Conservation (phyloP, 2,888 invertebrate genomes). For the Iphiclides podalirius region DNA sequence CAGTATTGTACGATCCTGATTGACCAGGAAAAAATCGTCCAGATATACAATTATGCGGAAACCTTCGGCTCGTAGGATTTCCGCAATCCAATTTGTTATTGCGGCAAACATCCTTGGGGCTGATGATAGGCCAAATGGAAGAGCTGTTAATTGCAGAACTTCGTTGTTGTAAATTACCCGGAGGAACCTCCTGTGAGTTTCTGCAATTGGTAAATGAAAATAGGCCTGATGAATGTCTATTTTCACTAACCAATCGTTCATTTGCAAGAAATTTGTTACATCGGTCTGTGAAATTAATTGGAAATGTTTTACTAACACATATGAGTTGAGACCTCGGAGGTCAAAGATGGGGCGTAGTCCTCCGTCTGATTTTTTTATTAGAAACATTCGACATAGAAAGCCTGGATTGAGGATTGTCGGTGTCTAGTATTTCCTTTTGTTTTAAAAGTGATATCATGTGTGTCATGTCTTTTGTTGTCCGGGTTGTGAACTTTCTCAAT, state of each 20-base stretch:
- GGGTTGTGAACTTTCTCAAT: too few relatives aligned
- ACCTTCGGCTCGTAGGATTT: conserved; percentile 25
- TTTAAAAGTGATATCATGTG: too few relatives aligned
- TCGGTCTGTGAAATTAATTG: too few relatives aligned
- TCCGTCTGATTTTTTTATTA: too few relatives aligned
- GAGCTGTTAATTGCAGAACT: conserved; percentile 20
- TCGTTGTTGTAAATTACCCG: neutral
- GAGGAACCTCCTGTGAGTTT: neutral
- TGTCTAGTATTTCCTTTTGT: too few relatives aligned
- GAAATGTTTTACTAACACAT: too few relatives aligned
- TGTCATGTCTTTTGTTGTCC: too few relatives aligned
- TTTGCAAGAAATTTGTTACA: conserved; percentile 15
- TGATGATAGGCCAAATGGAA: conserved; percentile 29
- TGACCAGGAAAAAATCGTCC: conserved; percentile 33
- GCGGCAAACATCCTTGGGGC: conserved; percentile 31
- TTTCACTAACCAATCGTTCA: conserved; percentile 27
- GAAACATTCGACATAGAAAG: too few relatives aligned
- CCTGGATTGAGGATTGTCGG: too few relatives aligned
- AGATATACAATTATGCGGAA: conserved; percentile 36
- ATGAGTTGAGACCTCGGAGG: too few relatives aligned
- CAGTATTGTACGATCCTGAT: neutral
- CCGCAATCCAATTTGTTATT: conserved; percentile 34
- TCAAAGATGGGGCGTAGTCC: too few relatives aligned
- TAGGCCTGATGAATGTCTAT: conserved; percentile 31
- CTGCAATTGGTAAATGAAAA: conserved; percentile 23